Conservation (phyloP, 2,888 invertebrate species). For the Dioctria rufipes region DNA sequence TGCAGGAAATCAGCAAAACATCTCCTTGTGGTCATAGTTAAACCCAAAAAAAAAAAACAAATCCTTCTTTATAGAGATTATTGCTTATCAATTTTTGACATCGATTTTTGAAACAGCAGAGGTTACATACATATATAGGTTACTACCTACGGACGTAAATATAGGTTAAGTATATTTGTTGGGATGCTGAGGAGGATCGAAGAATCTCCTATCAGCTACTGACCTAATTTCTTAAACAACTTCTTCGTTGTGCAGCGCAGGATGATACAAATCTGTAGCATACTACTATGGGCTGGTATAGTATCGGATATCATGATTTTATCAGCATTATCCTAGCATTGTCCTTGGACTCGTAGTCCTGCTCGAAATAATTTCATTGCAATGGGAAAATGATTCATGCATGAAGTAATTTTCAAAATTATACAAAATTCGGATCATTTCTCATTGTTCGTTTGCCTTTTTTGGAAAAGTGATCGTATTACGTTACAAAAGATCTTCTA, state of each 20-base stretch:
- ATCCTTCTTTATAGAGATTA: slow-evolving; percentile 20
- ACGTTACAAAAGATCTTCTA: slow-evolving; percentile 2
- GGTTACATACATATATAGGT: too few relatives aligned
- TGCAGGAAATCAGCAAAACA: slow-evolving; percentile 49
- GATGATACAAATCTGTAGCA: neutral
- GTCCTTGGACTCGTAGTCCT: neutral
- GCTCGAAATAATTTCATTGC: slow-evolving; percentile 20
- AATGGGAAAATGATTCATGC: slow-evolving; percentile 1
- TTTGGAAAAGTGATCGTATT: slow-evolving; percentile 35
- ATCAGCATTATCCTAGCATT: slow-evolving; percentile 9
- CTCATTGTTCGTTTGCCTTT: slow-evolving; percentile 24
- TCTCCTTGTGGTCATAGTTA: neutral
- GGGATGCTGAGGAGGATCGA: too few relatives aligned
- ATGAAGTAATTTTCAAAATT: slow-evolving; percentile 41
- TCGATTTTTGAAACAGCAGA: slow-evolving; percentile 14
- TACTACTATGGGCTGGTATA: neutral
- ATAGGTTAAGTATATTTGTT: neutral
- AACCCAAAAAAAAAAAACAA: neutral
- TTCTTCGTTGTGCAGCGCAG: too few relatives aligned
- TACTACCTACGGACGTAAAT: too few relatives aligned
- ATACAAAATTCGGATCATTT: neutral
- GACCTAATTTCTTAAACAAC: slow-evolving; percentile 29
- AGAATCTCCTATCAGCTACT: slow-evolving; percentile 2
- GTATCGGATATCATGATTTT: slow-evolving; percentile 35
- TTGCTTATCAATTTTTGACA: slow-evolving; percentile 48